Conservation (phyloP, 2,888 invertebrate genomes). For the Eucriotettix oculatus region DNA sequence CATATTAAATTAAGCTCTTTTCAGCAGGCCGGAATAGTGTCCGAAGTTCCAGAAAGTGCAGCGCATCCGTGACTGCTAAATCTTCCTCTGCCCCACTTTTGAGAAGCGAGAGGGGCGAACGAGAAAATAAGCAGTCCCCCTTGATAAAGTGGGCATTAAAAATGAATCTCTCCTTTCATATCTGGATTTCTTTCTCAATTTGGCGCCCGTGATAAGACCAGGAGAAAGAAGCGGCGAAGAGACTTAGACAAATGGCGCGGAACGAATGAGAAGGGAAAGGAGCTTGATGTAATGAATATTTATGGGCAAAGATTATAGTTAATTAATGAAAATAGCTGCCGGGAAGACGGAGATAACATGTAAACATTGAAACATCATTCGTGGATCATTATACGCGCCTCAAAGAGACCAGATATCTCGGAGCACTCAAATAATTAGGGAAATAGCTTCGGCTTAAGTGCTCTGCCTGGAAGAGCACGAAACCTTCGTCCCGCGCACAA, state of each 20-base stretch:
- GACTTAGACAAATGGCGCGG: slow-evolving; percentile 11
- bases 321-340: slow-evolving; percentile 2
- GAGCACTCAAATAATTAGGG: background rate
- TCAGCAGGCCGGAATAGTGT: too few species aligned
- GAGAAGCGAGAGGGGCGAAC: background rate
- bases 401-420: background rate
- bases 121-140: background rate
- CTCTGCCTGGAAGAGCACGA: background rate
- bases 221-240: slow-evolving; percentile 2
- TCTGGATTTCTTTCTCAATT: slow-evolving; percentile 1
- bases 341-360: slow-evolving; percentile 1
- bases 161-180: slow-evolving; percentile 1
- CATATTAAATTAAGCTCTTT: too few species aligned
- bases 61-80: background rate
- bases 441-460: background rate
- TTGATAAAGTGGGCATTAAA: background rate
- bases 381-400: background rate
- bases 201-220: background rate
- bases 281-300: slow-evolving; percentile 3
- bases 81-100: background rate
- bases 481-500: background rate
- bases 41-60: too few species aligned
- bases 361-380: background rate
- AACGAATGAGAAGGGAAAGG: background rate
- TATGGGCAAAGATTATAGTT: slow-evolving; percentile 2